Evolutionary conservation across 2,797 vertebrate species (phyloP), one percentile per base, ranked within the genome.

Genomic region (Syngnathus acus): DNA sequence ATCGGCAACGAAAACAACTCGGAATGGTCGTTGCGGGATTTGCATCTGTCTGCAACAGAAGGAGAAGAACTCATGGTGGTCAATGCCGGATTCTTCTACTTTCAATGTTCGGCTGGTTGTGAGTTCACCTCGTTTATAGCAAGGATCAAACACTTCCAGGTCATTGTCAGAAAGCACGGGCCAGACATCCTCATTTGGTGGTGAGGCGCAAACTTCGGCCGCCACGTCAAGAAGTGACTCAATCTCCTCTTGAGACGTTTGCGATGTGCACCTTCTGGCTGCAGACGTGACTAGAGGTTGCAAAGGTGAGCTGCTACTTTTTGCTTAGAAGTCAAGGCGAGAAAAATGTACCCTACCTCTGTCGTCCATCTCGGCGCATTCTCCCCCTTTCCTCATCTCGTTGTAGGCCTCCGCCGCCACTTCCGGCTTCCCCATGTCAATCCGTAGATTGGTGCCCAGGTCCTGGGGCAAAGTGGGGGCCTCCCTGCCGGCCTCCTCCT

Each of bases 101-200:
- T 50, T 50, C 6, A n/a, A n/a, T 8, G 19, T 50, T 50, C 6
- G 47, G 5, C 48, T 50, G 17, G n/a, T 19, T 51, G 17, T 10
- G 50, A 16, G 21, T 26, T 76, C 43, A 92, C 92, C 91, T 91
- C 90, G 86, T 87, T 90, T 92, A 76, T 86, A 90, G 86, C 93
- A 96, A 32, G 95, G 94, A 75, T 97, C 95, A 47, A 97, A 97
- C 43, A 93, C 89, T 14, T 94, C 94, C 48, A 97, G 73, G 78
- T 97, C 95, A 0, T 88, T 89, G 19, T 92, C 88, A 1, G 93
- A 91, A 66, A 97, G 87, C 0, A 84, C 83, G 14, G 89, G 90
- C 0, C 85, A 82, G 5, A 64, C 42, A 1, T 78, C 82, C 23
- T 87, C 83, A 0, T 77, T 75, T 1, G 85, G 85, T 9, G 77